Conservation (phyloP, 2,797 vertebrate genomes). For the Muraenolepis orangiensis region DNA sequence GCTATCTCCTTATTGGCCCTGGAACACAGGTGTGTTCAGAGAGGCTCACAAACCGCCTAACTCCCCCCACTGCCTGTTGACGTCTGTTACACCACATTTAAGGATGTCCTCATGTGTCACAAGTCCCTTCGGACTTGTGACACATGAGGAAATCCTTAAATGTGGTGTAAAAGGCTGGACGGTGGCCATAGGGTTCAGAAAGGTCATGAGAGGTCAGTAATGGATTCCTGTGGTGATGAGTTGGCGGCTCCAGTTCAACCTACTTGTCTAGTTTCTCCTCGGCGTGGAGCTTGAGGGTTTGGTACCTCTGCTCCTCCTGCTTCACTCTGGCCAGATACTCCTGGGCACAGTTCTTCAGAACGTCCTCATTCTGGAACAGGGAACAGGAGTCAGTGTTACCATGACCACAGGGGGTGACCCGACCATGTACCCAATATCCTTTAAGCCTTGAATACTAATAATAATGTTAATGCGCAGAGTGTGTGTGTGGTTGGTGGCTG, state of each 20-base stretch:
- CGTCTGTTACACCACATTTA: background rate
- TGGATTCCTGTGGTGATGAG: no score
- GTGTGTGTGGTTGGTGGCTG: no score
- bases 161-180: no score
- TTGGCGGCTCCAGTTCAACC: slow-evolving; percentile 6
- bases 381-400: background rate
- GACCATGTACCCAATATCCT: background rate
- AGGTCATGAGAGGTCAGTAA: no score
- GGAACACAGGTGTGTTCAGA: background rate
- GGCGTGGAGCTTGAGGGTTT: slow-evolving; percentile 92
- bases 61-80: background rate
- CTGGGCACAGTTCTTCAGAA: slow-evolving; percentile 95
- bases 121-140: no score
- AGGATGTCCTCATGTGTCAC: background rate
- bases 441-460: background rate
- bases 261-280: slow-evolving; percentile 97
- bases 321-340: slow-evolving; percentile 91
- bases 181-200: no score
- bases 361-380: slow-evolving; percentile 89
- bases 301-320: slow-evolving; percentile 95
- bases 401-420: background rate
- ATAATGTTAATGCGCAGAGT: no score
- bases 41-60: background rate
- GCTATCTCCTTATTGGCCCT: slow-evolving; percentile 98
- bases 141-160: no score